Base-by-base conservation (phyloP, 2,113 vertebrate species). In the Elgaria multicarinata region DNA sequence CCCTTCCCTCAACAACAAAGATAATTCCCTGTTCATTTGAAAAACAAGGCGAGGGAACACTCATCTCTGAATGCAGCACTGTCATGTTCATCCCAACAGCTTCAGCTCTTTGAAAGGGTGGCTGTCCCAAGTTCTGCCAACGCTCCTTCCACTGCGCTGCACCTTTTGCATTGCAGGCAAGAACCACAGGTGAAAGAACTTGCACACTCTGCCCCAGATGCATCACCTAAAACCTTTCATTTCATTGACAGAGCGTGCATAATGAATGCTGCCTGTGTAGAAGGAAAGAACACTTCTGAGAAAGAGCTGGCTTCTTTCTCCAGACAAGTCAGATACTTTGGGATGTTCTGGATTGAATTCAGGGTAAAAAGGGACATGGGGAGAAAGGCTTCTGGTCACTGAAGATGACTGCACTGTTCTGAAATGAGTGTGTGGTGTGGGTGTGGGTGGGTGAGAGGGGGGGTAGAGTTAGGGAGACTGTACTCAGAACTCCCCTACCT, bases 401-500 rank as follows among this genome's bases (percentile, higher is more conserved):
- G 42, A 42, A 31, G 22, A 20, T 16, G 33, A 8, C 0, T 1
- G 78, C 9, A 36, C 0, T 0, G 62, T 58, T 2, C 3, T 28
- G 26, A 31, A 46, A 78, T 20, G 26, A 58, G 55, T 14, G 55
- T 12, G 55, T 12, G 53, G 46, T 50, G 46, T 50, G 8, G 4
- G 46, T 50, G 46, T 50, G 46, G 7, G 50, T 53, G 58, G 4
- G 58, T 22, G 58, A 22, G 58, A 62, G 8, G 46, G 46, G 8
- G 46, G 55, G 16, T 12, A 58, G 55, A n/a, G 55, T 9, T 6
- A 58, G 14, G 58, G 66, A 67, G 9, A 71, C 9, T 3, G 4
- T 33, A 86, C 77, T 28, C 1, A 1, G 28, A 0, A 13, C 62
- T 58, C 28, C 0, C 26, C 80, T 3, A 0, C 22, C 36, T 2